These are phyloP conservation scores for Sisyra nigra DNA, from an alignment of 2,888 invertebrate species.

Conservation along the genomic window DNA sequence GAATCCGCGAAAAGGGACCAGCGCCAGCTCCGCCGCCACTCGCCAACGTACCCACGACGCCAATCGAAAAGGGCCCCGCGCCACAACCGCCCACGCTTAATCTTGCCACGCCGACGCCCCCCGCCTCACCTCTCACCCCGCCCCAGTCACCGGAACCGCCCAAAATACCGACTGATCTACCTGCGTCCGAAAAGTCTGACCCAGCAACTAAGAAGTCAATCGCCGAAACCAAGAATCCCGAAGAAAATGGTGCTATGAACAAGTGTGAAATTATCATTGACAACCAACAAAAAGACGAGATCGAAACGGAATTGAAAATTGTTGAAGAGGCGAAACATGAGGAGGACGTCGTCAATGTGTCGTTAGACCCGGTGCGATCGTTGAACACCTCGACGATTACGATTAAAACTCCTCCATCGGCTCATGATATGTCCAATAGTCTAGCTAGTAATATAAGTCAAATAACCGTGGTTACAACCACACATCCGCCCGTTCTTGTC, in stretches of 20 bases:
- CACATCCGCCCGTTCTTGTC: conserved; percentile 64
- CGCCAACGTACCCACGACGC: conserved; percentile 15
- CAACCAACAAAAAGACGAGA: too few species aligned
- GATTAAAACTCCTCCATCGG: conserved; percentile 33
- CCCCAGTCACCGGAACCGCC: conserved; percentile 11
- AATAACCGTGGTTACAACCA: conserved; percentile 73
- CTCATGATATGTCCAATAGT: conserved; percentile 51
- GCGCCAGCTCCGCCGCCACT: conserved; percentile 46
- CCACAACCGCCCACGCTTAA: conserved; percentile 15
- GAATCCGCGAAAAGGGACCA: conserved; percentile 59
- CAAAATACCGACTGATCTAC: not conserved
- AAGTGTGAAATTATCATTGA: too few species aligned
- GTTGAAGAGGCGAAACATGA: not conserved
- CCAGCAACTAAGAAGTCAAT: not conserved
- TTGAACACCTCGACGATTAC: conserved; percentile 32
- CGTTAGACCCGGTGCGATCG: too few species aligned
- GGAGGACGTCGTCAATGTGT: not conserved
- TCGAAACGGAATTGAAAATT: not conserved
- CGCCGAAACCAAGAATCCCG: not conserved
- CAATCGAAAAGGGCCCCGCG: conserved; percentile 15
- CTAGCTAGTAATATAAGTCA: conserved; percentile 57
- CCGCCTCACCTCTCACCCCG: conserved; percentile 26
- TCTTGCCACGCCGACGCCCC: conserved; percentile 17
- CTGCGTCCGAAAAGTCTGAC: conserved; percentile 1
- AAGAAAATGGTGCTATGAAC: too few species aligned